phyloP scores from a whole-genome alignment of 2,797 vertebrate species.

The Otus scops region DNA sequence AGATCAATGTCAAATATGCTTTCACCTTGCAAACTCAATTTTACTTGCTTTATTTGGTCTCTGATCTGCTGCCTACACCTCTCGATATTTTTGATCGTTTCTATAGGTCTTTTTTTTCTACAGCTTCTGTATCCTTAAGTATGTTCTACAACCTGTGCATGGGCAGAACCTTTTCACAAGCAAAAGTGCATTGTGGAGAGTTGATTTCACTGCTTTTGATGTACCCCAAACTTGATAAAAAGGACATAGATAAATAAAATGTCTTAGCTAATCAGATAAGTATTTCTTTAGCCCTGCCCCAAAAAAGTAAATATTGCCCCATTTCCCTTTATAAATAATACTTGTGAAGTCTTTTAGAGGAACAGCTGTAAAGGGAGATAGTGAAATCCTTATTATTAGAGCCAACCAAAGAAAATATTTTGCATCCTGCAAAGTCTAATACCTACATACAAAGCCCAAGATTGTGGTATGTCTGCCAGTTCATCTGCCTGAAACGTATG shows the following conservation, averaged over 20 bases:
- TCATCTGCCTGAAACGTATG: not conserved
- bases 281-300: not conserved
- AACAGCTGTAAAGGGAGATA: not conserved
- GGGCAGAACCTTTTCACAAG: not conserved
- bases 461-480: not conserved
- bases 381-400: not conserved
- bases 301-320: not conserved
- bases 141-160: not conserved
- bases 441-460: not conserved
- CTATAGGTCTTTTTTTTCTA: not conserved
- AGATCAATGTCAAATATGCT: slow-evolving; percentile 25
- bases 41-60: not conserved
- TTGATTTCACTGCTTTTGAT: not conserved
- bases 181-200: not conserved
- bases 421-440: not conserved
- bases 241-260: not conserved
- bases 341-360: not conserved
- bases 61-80: not conserved
- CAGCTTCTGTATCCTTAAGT: not conserved
- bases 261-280: not conserved
- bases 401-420: not conserved
- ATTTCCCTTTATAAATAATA: not conserved
- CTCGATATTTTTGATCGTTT: not conserved
- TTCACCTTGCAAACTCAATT: slow-evolving; percentile 24
- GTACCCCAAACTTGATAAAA: not conserved